Percentiles rank a stretch among this genome's conserved stretches.
phyloP scores from a whole-genome alignment of 2,888 invertebrate species.

The Axea sp. region DNA sequence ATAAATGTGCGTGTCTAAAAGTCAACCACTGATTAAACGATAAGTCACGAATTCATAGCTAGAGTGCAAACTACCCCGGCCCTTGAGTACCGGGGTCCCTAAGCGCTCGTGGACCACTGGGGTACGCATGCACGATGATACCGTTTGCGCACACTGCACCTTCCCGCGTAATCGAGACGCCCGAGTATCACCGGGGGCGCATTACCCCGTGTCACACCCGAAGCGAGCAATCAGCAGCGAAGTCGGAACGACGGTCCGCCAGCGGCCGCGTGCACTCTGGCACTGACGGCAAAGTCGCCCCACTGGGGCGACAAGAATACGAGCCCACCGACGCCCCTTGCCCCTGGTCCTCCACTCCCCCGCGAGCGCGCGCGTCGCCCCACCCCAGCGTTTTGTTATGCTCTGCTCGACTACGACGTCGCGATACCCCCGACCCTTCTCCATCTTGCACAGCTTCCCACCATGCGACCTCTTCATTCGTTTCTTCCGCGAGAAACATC shows the following conservation, averaged over 20 bases:
- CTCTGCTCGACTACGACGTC: conserved; percentile 56
- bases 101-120: not conserved
- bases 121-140: conserved; percentile 7
- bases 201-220: conserved; percentile 59
- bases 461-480: conserved; percentile 26
- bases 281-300: conserved; percentile 51
- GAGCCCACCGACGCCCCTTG: conserved; percentile 55
- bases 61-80: too few species aligned
- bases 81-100: not conserved
- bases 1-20: too few species aligned
- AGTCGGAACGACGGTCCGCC: conserved; percentile 21
- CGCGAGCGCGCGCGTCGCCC: conserved; percentile 38
- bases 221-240: not conserved
- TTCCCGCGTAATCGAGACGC: conserved; percentile 24
- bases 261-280: conserved; percentile 51
- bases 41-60: conserved; percentile 9
- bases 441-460: conserved; percentile 14
- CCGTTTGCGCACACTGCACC: conserved; percentile 65
- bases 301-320: conserved; percentile 41
- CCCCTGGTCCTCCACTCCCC: not conserved
- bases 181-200: conserved; percentile 68
- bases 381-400: conserved; percentile 44
- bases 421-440: conserved; percentile 37
- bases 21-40: conserved; percentile 6
- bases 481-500: conserved; percentile 35